Evolutionary conservation across 2,113 vertebrate species (phyloP), one percentile per base, ranked within the genome.

Genomic region (Neotoma lepida): DNA sequence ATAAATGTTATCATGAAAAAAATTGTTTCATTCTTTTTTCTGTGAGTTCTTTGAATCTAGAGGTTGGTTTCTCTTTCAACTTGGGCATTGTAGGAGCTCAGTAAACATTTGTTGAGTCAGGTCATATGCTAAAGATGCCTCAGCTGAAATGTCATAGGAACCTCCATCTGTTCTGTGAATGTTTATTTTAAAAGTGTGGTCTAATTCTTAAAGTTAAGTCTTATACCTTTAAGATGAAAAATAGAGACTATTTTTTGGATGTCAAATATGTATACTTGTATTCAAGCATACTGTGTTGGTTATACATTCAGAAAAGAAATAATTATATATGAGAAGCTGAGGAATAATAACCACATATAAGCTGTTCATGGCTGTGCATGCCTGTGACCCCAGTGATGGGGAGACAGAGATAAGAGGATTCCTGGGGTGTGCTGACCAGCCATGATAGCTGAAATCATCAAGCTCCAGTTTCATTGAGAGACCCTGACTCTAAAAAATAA

Each of bases 161-260:
- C 74, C 87, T 82, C 56, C 20, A 44, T 84, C 56, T 90, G 64
- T 71, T 14, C 13, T 54, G 56, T 86, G 41, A 63, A 33, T 56
- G 39, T 18, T 10, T 44, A 30, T 58, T n/a, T 74, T 22, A 4
- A 44, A 44, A 24, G 61, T 58, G n/a, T 30, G 58, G 2, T 54
- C 7, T 86, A 71, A 71, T 89, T 77, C 58, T 77, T 86, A 49
- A 95, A 86, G 63, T 80, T 54, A 26, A 9, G 2, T 28, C 90
- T 91, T 82, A 58, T 76, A n/a, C 17, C 20, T 87, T 87, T 61
- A 91, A 70, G 86, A 77, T 89, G 39, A 94, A 89, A 94, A 58
- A 56, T 68, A 78, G 17, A 61, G 56, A 54, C 20, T 90, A 56
- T 73, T 86, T 94, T 94, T n/a, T 54, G 1, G 30, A 9, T 76